Conservation (phyloP, 2,888 invertebrate genomes). For the Rhagophthalmus giganteus region DNA sequence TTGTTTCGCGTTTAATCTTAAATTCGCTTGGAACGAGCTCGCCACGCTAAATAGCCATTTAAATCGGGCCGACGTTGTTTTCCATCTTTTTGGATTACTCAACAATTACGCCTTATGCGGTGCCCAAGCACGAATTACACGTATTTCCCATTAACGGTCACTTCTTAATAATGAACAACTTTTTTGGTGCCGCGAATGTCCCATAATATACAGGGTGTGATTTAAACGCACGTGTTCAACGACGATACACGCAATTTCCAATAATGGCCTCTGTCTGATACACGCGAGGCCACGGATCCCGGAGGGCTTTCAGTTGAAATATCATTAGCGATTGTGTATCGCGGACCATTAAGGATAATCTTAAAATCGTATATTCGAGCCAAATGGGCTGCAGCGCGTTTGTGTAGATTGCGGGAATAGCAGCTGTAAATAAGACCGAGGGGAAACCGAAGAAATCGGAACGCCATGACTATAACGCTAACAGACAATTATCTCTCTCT, state of each 20-base stretch:
- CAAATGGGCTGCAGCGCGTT: conserved; percentile 39
- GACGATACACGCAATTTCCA: neutral
- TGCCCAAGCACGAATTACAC: neutral
- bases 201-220: no score
- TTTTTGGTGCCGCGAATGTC: no score
- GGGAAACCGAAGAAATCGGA: conserved; percentile 37
- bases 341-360: conserved; percentile 43
- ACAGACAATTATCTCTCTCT: conserved; percentile 44
- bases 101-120: neutral
- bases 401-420: conserved; percentile 37
- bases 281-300: conserved; percentile 10
- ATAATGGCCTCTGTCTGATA: neutral
- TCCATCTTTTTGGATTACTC: neutral
- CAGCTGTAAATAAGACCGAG: conserved; percentile 36
- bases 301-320: conserved; percentile 36
- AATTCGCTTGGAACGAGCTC: neutral
- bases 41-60: neutral
- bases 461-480: conserved; percentile 41
- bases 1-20: conserved; percentile 2
- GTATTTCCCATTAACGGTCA: neutral
- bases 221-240: neutral
- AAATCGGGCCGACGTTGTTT: neutral
- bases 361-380: conserved; percentile 39
- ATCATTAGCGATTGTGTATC: conserved; percentile 44
- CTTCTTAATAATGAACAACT: no score